phyloP scores from a whole-genome alignment of 2,888 invertebrate species.

The Gandaritis pyraliata region DNA sequence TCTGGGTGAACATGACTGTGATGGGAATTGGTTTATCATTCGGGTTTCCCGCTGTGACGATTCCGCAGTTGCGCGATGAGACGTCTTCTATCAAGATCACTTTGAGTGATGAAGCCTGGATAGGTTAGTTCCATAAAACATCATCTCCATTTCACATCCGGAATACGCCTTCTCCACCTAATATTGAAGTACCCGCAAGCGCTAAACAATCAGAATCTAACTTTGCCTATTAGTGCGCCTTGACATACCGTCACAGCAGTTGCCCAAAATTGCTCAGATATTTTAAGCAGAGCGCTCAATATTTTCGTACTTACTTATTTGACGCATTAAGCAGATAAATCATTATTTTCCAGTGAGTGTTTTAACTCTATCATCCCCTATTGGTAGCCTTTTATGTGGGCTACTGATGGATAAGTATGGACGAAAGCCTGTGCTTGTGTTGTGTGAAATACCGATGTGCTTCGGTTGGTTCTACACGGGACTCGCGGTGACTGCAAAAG shows the following conservation, averaged over 20 bases:
- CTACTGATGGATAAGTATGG: constrained; percentile 86
- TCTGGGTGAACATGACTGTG: constrained; percentile 80
- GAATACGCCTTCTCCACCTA: neutral
- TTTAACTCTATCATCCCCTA: constrained; percentile 82
- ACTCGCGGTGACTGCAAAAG: constrained; percentile 68
- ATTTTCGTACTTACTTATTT: too few relatives aligned
- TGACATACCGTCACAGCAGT: neutral
- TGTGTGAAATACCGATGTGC: constrained; percentile 85
- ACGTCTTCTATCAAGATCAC: constrained; percentile 72
- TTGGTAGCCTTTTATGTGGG: constrained; percentile 87
- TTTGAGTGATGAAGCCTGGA: constrained; percentile 83
- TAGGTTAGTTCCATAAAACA: constrained; percentile 72
- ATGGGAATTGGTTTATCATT: constrained; percentile 85
- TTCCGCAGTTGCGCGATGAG: constrained; percentile 78
- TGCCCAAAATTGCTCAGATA: constrained; percentile 1
- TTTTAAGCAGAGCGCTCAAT: neutral
- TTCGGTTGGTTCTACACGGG: constrained; percentile 86
- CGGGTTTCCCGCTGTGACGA: constrained; percentile 85
- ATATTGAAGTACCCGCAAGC: too few relatives aligned
- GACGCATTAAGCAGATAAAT: too few relatives aligned
- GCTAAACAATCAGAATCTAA: neutral
- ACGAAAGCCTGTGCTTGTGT: constrained; percentile 80
- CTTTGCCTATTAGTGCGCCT: neutral
- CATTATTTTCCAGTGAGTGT: constrained; percentile 79
- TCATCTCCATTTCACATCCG: too few relatives aligned